These are phyloP conservation scores for Nysson spinosus DNA, from an alignment of 2,888 invertebrate species.

Conservation along the genomic window DNA sequence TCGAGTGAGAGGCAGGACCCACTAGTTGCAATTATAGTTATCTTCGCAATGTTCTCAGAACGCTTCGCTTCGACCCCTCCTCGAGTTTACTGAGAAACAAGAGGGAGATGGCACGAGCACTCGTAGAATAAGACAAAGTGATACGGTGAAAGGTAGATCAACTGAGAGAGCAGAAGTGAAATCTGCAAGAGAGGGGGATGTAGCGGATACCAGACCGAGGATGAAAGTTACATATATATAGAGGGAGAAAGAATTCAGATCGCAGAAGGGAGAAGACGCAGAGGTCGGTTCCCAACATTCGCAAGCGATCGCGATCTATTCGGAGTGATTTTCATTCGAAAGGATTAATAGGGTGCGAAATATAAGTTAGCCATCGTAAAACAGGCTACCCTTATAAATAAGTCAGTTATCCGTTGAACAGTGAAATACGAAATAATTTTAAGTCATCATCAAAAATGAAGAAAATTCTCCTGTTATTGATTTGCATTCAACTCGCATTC, in stretches of 20 bases:
- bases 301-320: conserved; percentile 2
- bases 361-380: too few species aligned
- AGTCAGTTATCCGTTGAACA: neutral
- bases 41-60: conserved; percentile 68
- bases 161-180: conserved; percentile 50
- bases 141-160: conserved; percentile 41
- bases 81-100: conserved; percentile 64
- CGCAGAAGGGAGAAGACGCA: conserved; percentile 46
- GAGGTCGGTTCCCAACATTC: conserved; percentile 8
- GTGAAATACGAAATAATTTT: neutral
- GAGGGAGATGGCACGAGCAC: conserved; percentile 49
- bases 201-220: conserved; percentile 56
- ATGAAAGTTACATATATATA: conserved; percentile 65
- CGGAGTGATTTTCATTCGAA: neutral
- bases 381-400: too few species aligned
- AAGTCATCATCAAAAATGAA: conserved; percentile 55
- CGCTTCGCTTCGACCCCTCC: conserved; percentile 62
- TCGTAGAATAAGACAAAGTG: conserved; percentile 20
- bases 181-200: conserved; percentile 49
- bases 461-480: conserved; percentile 36
- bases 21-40: conserved; percentile 68
- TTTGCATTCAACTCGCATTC: conserved; percentile 44
- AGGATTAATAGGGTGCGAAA: neutral
- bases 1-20: conserved; percentile 55
- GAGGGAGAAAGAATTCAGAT: conserved; percentile 58